Conservation (phyloP, 2,113 vertebrate species). For the Hypocryptadius cinnamomeus region DNA sequence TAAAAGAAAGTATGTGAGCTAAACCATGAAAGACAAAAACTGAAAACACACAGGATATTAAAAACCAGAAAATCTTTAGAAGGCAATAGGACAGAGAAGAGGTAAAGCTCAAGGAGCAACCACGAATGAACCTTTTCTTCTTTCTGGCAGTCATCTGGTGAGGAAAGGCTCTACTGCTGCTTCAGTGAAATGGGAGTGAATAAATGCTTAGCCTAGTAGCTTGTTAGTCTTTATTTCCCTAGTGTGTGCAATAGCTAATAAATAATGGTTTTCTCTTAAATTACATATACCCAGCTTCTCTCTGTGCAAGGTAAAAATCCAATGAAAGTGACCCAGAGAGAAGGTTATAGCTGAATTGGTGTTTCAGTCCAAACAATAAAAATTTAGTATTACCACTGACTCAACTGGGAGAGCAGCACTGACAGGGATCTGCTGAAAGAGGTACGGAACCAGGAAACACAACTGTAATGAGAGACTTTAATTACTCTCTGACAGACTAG, state of each 20-base stretch:
- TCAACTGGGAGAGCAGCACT: neutral
- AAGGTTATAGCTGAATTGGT: neutral
- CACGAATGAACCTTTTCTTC: neutral
- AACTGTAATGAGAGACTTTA: slow-evolving; percentile 11
- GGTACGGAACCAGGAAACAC: slow-evolving; percentile 1
- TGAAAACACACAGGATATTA: neutral
- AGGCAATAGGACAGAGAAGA: neutral
- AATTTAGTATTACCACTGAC: neutral
- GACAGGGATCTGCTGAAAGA: neutral
- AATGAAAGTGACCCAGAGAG: neutral
- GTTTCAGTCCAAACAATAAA: neutral
- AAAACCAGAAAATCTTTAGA: neutral
- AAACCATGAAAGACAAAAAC: neutral
- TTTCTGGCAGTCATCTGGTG: neutral
- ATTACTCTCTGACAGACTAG: neutral
- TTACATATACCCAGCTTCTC: neutral
- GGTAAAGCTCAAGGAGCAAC: neutral
- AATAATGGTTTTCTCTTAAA: neutral
- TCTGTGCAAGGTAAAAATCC: neutral
- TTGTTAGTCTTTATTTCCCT: neutral
- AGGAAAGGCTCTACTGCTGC: neutral
- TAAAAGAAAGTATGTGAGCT: neutral
- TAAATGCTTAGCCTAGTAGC: neutral
- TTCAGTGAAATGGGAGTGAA: neutral
- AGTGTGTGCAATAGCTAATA: neutral